Evolutionary conservation across 1,140 invertebrate species (phyloP), one percentile per base, ranked within the genome.

Genomic region (Meloidogyne hapla): DNA sequence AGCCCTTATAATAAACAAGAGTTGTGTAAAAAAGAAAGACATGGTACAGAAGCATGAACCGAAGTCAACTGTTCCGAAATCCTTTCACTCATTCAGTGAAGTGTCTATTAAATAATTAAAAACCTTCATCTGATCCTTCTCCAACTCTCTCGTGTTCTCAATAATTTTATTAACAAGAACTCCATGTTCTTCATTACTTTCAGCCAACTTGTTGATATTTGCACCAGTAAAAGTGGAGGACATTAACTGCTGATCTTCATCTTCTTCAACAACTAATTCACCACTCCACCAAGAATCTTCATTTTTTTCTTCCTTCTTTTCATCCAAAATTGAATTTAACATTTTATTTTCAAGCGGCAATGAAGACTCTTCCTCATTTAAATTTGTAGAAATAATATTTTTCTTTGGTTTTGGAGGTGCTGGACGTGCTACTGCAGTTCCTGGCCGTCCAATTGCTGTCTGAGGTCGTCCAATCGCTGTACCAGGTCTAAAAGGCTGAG

Each of bases 381-480:
- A 61, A 26, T 73, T 73, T 56, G 45, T 73, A 40, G 56, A 12
- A 10, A 73, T 73, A 13, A 64, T 61, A 12, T 64, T 79, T 61
- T 82, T 80, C 65, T 82, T 82, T 21, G 83, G 25, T 72, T 83
- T 80, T 65, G 81, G 81, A 10, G 81, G 81, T 18, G 81, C 79
- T 56, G 75, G 67, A 28, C 81, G 56, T 25, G 81, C 73, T 28
- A 74, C 75, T 1, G 81, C 79, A 12, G 81, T 82, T n/a, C 82
- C 82, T n/a, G 81, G 81, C 13, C 81, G 42, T 15, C 69, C 82
- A 15, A 82, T 45, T 42, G 82, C 65, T 3, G 81, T 84, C 71
- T 84, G 82, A 23, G 81, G 81, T 38, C 82, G 72, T 18, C 80
- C 82, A 26, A 73, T 69, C 1, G 75, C 70, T 21, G 69, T 81